These are phyloP conservation scores for Drosophila setifemur DNA, from an alignment of 1,140 invertebrate species.

Conservation along the genomic window DNA sequence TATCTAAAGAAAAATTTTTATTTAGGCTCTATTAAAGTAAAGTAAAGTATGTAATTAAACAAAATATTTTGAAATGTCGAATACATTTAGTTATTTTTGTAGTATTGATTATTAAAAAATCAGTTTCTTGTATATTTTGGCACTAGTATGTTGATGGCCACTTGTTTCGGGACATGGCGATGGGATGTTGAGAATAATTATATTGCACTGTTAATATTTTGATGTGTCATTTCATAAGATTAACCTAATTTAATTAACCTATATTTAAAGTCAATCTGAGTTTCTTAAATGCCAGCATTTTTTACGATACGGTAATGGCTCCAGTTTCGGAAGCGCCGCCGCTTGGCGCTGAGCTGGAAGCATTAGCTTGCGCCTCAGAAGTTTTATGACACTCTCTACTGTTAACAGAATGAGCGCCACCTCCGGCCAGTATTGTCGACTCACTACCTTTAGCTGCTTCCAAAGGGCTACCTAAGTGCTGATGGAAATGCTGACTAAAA, in stretches of 20 bases:
- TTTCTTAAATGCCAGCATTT: neutral
- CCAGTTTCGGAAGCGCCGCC: constrained; percentile 62
- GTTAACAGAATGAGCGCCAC: constrained; percentile 21
- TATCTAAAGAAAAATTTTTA: constrained; percentile 3
- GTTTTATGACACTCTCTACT: constrained; percentile 38
- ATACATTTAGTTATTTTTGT: neutral
- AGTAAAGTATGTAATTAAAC: neutral
- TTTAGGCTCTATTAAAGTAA: constrained; percentile 2
- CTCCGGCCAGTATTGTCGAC: constrained; percentile 12
- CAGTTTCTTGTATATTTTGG: constrained; percentile 34
- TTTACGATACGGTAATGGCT: constrained; percentile 78
- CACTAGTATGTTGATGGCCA: constrained; percentile 54
- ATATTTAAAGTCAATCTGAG: neutral
- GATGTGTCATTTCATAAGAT: neutral
- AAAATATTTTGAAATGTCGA: neutral
- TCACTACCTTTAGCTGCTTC: constrained; percentile 9
- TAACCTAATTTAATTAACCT: neutral
- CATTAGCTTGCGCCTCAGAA: constrained; percentile 31
- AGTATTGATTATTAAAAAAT: neutral
- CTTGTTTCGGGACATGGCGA: constrained; percentile 46
- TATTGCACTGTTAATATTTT: constrained; percentile 42
- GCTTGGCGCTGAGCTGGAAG: constrained; percentile 11
- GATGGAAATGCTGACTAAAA: constrained; percentile 69
- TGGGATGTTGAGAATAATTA: constrained; percentile 22
- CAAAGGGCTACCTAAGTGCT: constrained; percentile 60